Conservation (phyloP, 2,888 invertebrate genomes). For the Catocala fraxini region DNA sequence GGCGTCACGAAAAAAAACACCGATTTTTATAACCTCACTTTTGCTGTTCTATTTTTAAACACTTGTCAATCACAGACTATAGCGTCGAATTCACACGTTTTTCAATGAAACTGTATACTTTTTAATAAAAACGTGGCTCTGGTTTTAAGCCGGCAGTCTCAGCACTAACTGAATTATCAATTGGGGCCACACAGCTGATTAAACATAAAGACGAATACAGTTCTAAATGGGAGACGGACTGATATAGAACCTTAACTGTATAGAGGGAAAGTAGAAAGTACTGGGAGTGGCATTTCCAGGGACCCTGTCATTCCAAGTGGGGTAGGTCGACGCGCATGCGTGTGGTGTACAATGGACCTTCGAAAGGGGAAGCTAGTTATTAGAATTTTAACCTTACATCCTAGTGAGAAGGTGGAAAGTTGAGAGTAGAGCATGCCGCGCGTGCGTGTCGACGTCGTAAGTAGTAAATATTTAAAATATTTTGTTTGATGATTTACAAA, state of each 20-base stretch:
- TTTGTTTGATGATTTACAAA: constrained; percentile 71
- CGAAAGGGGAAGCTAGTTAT: constrained; percentile 42
- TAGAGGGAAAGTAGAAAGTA: constrained; percentile 64
- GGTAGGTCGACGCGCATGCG: constrained; percentile 78
- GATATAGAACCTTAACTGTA: constrained; percentile 69
- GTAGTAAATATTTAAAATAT: constrained; percentile 72
- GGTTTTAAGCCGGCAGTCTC: constrained; percentile 69
- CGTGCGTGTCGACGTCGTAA: constrained; percentile 67
- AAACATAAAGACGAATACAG: constrained; percentile 70
- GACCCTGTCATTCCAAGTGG: constrained; percentile 65
- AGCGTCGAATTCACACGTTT: constrained; percentile 44
- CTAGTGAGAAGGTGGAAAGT: constrained; percentile 46
- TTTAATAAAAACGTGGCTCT: constrained; percentile 55
- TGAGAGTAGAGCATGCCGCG: constrained; percentile 28
- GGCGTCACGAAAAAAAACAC: constrained; percentile 32
- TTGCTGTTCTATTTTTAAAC: constrained; percentile 31
- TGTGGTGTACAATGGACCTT: constrained; percentile 65
- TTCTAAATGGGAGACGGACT: constrained; percentile 59
- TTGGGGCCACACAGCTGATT: constrained; percentile 83
- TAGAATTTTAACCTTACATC: constrained; percentile 54
- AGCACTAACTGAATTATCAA: constrained; percentile 83
- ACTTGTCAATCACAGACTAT: constrained; percentile 44
- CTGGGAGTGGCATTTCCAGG: constrained; percentile 48
- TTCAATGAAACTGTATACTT: constrained; percentile 32
- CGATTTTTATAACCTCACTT: constrained; percentile 41